phyloP scores from a whole-genome alignment of 2,113 vertebrate species.

The Rhodinocichla rosea region DNA sequence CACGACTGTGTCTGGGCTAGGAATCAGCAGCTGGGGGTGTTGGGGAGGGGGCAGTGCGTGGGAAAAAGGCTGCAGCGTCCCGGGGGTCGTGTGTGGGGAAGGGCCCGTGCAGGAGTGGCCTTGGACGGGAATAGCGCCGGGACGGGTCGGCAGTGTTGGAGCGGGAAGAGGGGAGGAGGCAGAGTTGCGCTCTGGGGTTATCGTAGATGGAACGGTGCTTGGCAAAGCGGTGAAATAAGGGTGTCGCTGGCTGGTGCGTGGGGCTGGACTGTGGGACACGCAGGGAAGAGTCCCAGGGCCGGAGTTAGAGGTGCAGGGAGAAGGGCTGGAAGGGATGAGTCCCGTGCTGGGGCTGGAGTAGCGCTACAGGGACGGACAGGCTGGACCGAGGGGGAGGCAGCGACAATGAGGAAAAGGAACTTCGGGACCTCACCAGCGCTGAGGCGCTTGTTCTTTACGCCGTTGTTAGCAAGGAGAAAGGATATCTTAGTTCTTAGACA shows the following conservation, averaged over 20 bases:
- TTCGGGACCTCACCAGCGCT: not conserved
- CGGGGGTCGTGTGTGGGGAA: no score
- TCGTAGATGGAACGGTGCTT: accelerated
- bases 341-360: not conserved
- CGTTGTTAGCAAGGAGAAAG: not conserved
- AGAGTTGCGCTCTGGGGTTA: not conserved
- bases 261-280: not conserved
- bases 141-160: not conserved
- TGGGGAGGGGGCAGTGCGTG: not conserved
- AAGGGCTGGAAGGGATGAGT: not conserved
- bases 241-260: not conserved
- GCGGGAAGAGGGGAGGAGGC: not conserved
- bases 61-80: not conserved
- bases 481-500: not conserved
- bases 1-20: not conserved
- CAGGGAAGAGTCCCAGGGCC: not conserved
- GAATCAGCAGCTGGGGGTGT: not conserved
- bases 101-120: not conserved
- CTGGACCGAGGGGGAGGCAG: not conserved
- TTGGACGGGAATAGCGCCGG: accelerated
- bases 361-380: not conserved
- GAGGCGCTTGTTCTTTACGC: not conserved
- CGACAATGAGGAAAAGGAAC: not conserved
- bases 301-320: not conserved
- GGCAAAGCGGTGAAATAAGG: not conserved